Evolutionary conservation across 2,797 vertebrate genomes (phyloP), one percentile per base, ranked within the genome.

Genomic region (Aplochiton taeniatus): DNA sequence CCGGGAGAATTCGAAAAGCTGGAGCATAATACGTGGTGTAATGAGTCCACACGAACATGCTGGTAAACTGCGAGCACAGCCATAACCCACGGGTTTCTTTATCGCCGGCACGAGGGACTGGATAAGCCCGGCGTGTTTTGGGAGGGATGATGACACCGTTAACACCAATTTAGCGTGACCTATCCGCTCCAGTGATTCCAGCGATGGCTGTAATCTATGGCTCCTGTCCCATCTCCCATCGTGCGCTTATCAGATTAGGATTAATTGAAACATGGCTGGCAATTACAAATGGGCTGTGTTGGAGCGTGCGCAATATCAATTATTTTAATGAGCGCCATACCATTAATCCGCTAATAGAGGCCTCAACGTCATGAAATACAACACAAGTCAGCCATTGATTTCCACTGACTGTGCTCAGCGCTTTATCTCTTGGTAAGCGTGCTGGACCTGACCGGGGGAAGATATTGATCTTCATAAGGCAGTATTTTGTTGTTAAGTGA

Each of bases 401-500:
- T 89, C 83, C 76, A 74, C 62, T 79, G 76, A 81, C 73, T 68
- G 46, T 73, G 72, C 82, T 87, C 78, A 88, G 79, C 83, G 64
- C 79, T 90, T 87, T 81, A 83, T 85, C 82, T 76, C 66, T 60
- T 57, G 4, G 55, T 20, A 8, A n/a, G 11, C 13, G 44, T 11
- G 75, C 77, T 73, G 66, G 11, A 47, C 58, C 68, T 70, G 70
- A 82, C 81, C 66, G 78, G 75, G n/a, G 75, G 83, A 84, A 80
- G 42, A 69, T 88, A 86, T 72, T 65, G 80, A 90, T 93, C 91
- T 87, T 86, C 84, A 88, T 89, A 91, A 85, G 74, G 83, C 80
- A 69, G 82, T 76, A 78, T 88, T 90, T 85, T 87, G 83, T 85
- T 79, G 63, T 82, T 81, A 86, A 77, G 77, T 81, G 75, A 87